Evolutionary conservation across 2,113 vertebrate genomes (phyloP), one percentile per base, ranked within the genome.

Genomic region (Perca schrenkii): DNA sequence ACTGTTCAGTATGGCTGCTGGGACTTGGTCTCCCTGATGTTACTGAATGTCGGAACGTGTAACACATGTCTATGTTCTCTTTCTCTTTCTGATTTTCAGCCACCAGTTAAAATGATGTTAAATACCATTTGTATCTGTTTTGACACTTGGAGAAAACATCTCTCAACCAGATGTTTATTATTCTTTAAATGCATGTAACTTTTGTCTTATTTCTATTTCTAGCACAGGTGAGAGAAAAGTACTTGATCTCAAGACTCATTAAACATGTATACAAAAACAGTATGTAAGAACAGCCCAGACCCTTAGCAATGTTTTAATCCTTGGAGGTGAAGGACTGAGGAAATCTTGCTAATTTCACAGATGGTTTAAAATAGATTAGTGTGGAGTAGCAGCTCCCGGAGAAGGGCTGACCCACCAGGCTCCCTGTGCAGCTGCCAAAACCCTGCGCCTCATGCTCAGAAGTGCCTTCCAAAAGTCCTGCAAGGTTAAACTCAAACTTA

Each of bases 321-420:
- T 94, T 95, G 83, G 95, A 96, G 95, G 95, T 96, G 95, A 96
- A 96, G 95, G 95, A 95, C 94, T 96, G 94, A 94, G 94, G 94
- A 94, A 96, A 95, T 96, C 95, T 95, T 95, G 95, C 95, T 96
- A 95, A 95, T 96, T 96, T 96, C 95, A 96, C 95, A 96, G 95
- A 96, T 96, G 95, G 95, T 96, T 95, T 96, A 95, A 96, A 96
- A 96, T 95, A 96, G 95, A 96, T 96, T 96, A 96, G 95, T 94
- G 94, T 86, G 91, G 94, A 94, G 94, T 83, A 96, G 93, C 94
- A 92, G 95, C 94, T 95, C 95, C 92, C 94, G 69, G 94, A 95
- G 95, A 95, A 94, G 94, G 86, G 93, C 89, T 86, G 93, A 90
- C 95, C 94, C 95, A 95, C 95, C 95, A 95, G 95, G 95, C 94